Evolutionary conservation across 2,113 vertebrate species (phyloP), one percentile per base, ranked within the genome.

Genomic region (Grallaria varia): DNA sequence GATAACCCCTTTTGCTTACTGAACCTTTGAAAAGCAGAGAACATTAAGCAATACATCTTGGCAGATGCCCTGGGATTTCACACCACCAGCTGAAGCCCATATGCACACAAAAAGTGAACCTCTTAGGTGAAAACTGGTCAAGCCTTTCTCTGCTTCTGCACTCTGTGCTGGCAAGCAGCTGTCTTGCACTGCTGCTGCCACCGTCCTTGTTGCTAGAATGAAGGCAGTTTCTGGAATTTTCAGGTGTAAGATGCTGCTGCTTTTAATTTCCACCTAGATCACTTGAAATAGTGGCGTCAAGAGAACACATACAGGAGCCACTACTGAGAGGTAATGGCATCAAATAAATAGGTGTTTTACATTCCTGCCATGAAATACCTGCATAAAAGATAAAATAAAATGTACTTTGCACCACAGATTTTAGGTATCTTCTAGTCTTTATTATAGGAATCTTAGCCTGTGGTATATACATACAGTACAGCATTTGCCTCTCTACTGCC

Each of bases 11-110:
- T 97, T 96, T 98, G 97, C 97, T 97, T 97, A 97, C 90, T 98
- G 98, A 98, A 98, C 97, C 97, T 98, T 98, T 97, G 97, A 98
- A 96, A 97, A 97, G 92, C 80, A 95, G 90, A 95, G 94, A 96
- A 96, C 97, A 97, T 97, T 98, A 97, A 97, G 96, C 96, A 97
- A 97, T 96, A 97, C 86, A 3, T 97, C 96, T 97, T 97, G 95
- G 97, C 96, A 96, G 92, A 94, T 53, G 27, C 93, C 94, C 91
- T 96, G 94, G 89, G 94, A 96, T 96, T 95, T 96, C 94, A 92
- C 90, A 66, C 76, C 94, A 92, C 71, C 78, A 91, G 76, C 86
- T 95, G 90, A 97, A 97, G 69, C 89, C 90, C 94, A 93, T 45
- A 75, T 86, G 62, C 77, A 71, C 91, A 97, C 94, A 89, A 73